Evolutionary conservation across 2,888 invertebrate genomes (phyloP), one percentile per base, ranked within the genome.

Genomic region (Ischnus inquisitorius): DNA sequence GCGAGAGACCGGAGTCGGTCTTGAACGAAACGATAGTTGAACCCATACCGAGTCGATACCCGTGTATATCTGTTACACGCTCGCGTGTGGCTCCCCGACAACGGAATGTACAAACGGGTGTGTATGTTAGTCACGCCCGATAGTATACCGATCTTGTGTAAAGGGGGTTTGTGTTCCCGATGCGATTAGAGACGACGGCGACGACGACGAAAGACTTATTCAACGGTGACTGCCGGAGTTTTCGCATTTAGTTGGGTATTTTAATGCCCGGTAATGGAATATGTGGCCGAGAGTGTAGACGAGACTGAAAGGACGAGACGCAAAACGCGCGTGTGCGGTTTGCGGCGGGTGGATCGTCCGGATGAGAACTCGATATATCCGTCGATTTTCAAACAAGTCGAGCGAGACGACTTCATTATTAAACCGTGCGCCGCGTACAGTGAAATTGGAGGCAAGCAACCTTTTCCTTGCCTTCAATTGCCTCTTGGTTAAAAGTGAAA

Each of bases 1-100:
- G 60, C 68, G 48, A 34, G 77, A 67, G 60, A 19, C 46, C 68
- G 77, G 60, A 68, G 34, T 48, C 60, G 60, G 77, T 46, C 68
- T 78, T 39, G 68, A 78, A 68, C 48, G 68, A 69, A 69, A 34
- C 46, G 77, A 78, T 69, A 69, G 68, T 78, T 57, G 39, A n/a
- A 46, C 46, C 46, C 1, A 46, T 48, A 69, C 60, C 60, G 60
- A 60, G 60, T 69, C 19, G 60, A 68, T 68, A 77, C 77, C 19
- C 19, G 57, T 46, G 4, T 14, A 34, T 62, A 8, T 3, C 5
- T 57, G 43, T 57, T 34, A 67, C 12, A n/a, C 2, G n/a, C 14
- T n/a, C 39, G 39, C 39, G 62, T 34, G 39, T 12, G 62, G 34
- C 4, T 34, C 34, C 39, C 25, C 25, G 57, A 60, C n/a, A 60